Conservation (phyloP, 1,140 invertebrate genomes). For the Heliconius congener region DNA sequence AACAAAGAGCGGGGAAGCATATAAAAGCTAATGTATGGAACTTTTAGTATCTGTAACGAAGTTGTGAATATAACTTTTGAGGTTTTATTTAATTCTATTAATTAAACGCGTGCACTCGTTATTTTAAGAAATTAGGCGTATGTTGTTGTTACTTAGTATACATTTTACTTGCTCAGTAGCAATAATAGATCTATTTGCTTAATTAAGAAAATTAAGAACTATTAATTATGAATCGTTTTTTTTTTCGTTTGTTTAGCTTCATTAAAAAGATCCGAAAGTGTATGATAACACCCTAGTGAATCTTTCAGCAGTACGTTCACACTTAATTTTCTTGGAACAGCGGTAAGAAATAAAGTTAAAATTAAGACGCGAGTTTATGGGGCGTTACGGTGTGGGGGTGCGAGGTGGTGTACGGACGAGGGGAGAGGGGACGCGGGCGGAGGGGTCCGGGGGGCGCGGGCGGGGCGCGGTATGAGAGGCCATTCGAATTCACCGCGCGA, state of each 20-base stretch:
- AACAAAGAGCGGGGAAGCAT: conserved; percentile 39
- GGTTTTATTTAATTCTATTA: conserved; percentile 14
- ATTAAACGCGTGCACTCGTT: not conserved
- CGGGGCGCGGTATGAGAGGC: conserved; percentile 60
- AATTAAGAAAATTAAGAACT: not conserved
- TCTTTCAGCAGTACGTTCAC: conserved; percentile 73
- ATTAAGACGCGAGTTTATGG: conserved; percentile 81
- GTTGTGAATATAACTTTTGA: conserved; percentile 24
- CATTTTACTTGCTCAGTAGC: too few relatives aligned
- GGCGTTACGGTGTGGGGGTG: conserved; percentile 71
- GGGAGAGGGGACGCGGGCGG: conserved; percentile 23
- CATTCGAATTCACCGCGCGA: conserved; percentile 79
- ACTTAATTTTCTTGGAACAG: conserved; percentile 80
- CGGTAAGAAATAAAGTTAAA: conserved; percentile 81
- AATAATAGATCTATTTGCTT: not conserved
- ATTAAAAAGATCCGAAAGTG: conserved; percentile 37
- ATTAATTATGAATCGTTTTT: not conserved
- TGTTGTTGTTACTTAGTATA: too few relatives aligned
- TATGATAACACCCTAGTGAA: conserved; percentile 61
- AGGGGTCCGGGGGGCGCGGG: conserved; percentile 17
- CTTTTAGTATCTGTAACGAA: conserved; percentile 39
- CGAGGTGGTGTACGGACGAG: conserved; percentile 48
- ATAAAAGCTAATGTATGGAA: conserved; percentile 43
- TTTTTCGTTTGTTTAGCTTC: conserved; percentile 24
- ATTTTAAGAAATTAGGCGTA: not conserved